Evolutionary conservation across 2,888 invertebrate genomes (phyloP).

Genomic region (Brachylomia viminalis): DNA sequence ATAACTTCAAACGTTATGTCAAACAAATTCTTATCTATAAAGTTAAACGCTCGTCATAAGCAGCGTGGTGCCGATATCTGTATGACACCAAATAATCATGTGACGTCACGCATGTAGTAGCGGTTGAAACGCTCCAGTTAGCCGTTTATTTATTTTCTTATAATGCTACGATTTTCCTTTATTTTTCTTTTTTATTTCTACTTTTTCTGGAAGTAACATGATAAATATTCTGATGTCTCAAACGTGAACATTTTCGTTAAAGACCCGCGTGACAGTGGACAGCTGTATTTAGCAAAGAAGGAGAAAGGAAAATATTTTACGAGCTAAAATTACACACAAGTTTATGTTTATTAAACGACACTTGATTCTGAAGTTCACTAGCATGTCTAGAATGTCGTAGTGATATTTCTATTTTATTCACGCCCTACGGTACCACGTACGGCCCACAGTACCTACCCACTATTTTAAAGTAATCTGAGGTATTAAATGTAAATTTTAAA

Average conservation of each 20-base stretch:
- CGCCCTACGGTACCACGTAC: too few relatives aligned
- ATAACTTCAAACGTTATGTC: too few relatives aligned
- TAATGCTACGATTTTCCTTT: background rate
- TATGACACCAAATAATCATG: constrained; percentile 6
- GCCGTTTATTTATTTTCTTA: background rate
- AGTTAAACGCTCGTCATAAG: background rate
- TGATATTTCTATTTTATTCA: background rate
- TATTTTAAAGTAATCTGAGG: background rate
- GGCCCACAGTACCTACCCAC: too few relatives aligned
- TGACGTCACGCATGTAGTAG: background rate
- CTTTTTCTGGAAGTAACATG: background rate
- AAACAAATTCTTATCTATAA: too few relatives aligned
- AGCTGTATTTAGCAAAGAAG: background rate
- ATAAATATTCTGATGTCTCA: background rate
- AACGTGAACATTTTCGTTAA: constrained; percentile 2
- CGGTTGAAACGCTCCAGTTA: background rate
- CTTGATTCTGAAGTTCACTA: background rate
- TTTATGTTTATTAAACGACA: background rate
- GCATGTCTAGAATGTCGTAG: background rate
- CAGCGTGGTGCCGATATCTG: constrained; percentile 4
- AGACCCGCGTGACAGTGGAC: background rate
- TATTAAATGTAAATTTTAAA: background rate
- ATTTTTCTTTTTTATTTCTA: background rate
- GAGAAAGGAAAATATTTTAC: background rate
- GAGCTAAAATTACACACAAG: background rate